Conservation (phyloP, 2,113 vertebrate genomes). For the Scopus umbretta region DNA sequence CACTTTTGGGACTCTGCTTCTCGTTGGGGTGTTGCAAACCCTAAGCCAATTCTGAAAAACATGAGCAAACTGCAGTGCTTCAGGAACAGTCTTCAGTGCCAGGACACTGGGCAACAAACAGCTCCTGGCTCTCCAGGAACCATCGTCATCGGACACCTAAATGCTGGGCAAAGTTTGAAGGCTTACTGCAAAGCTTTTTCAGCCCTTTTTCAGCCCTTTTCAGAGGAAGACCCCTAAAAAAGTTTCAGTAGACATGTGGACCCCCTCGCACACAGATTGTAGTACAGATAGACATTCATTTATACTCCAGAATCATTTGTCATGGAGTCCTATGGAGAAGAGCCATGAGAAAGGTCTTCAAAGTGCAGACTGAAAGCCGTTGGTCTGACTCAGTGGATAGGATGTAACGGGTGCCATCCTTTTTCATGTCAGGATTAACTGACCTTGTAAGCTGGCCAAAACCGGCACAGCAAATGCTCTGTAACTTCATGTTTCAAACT, state of each 20-base stretch:
- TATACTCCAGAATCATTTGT: not conserved
- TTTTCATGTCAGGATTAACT: slow-evolving; percentile 39
- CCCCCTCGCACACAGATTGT: accelerated
- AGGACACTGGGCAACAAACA: not conserved
- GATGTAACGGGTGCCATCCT: not conserved
- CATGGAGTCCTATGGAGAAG: not conserved
- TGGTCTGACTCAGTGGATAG: not conserved
- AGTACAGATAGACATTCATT: not conserved
- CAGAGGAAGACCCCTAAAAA: not conserved
- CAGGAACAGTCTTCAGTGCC: not conserved
- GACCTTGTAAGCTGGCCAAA: not conserved
- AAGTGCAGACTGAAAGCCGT: not conserved
- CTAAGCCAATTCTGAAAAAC: not conserved
- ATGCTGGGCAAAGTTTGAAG: not conserved
- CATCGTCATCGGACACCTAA: accelerated
- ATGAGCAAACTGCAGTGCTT: not conserved
- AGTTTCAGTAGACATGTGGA: accelerated
- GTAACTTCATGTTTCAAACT: not conserved
- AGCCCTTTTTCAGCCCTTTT: too few relatives aligned
- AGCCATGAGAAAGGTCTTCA: not conserved
- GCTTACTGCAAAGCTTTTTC: not conserved
- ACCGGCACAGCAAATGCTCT: not conserved
- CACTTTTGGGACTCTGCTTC: not conserved
- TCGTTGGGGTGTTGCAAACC: not conserved
- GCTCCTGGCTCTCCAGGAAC: not conserved